These are phyloP conservation scores for Fregata magnificens DNA, from an alignment of 2,113 vertebrate species.

Conservation along the genomic window DNA sequence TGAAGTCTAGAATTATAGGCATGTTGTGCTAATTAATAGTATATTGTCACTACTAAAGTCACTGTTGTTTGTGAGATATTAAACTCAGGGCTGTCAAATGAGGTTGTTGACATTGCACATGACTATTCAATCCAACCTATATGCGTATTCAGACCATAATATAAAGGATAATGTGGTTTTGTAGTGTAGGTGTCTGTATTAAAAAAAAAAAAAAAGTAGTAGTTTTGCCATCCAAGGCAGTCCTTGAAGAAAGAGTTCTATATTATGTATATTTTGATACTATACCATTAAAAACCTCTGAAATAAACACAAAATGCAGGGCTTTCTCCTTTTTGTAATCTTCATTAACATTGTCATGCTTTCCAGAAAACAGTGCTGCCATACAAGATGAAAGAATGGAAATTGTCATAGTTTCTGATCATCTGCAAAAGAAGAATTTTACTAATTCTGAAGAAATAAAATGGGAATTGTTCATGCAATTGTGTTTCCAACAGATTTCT, in stretches of 20 bases:
- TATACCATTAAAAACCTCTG: not conserved
- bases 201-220: not conserved
- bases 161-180: not conserved
- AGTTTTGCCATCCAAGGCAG: too few species aligned
- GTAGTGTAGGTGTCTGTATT: not conserved
- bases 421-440: not conserved
- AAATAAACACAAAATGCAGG: not conserved
- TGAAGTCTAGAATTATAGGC: not conserved
- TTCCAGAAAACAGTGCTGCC: not conserved
- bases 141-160: not conserved
- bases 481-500: not conserved
- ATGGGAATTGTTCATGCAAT: not conserved
- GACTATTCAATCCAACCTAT: not conserved
- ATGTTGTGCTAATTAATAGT: not conserved
- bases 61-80: not conserved
- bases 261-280: not conserved
- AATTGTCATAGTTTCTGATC: not conserved
- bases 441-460: not conserved
- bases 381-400: not conserved
- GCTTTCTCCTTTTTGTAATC: not conserved
- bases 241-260: not conserved
- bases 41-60: not conserved
- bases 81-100: not conserved
- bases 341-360: not conserved
- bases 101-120: not conserved